phyloP scores from a whole-genome alignment of 2,888 invertebrate genomes.

The Limnephilus auricula region DNA sequence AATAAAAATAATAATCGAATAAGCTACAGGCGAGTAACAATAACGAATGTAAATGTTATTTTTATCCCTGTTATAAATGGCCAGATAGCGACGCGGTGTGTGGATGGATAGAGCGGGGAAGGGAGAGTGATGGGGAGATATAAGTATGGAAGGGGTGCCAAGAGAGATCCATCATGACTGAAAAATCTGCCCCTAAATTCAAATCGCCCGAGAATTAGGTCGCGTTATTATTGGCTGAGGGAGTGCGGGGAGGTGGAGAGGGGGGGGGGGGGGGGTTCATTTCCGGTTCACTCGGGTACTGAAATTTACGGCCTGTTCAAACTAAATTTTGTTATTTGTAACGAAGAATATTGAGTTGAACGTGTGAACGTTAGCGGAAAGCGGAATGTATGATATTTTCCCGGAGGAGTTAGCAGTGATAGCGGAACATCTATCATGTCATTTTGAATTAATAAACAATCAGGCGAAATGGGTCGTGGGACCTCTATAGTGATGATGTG shows the following conservation, averaged over 20 bases:
- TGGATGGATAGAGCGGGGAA: background rate
- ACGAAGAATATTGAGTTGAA: background rate
- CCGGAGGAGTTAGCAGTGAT: background rate
- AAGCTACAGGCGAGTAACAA: too few species aligned
- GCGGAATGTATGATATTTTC: background rate
- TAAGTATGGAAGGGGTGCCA: background rate
- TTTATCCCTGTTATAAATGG: background rate
- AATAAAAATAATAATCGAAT: too few species aligned
- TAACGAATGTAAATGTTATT: background rate
- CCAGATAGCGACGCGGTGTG: background rate
- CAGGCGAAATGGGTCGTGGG: background rate
- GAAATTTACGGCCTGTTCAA: conserved; percentile 30
- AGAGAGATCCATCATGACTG: conserved; percentile 52
- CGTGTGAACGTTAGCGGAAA: background rate
- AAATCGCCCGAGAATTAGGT: conserved; percentile 52
- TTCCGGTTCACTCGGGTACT: conserved; percentile 30
- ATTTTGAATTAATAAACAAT: background rate
- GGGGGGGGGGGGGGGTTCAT: conserved; percentile 9
- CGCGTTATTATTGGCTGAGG: conserved; percentile 36
- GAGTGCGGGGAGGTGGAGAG: background rate
- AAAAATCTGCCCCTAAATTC: conserved; percentile 57
- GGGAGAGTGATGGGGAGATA: background rate
- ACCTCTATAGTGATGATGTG: background rate
- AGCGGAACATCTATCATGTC: background rate
- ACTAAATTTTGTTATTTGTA: background rate